Conservation (phyloP, 2,888 invertebrate genomes). For the Chalcosyrphus nemorum region DNA sequence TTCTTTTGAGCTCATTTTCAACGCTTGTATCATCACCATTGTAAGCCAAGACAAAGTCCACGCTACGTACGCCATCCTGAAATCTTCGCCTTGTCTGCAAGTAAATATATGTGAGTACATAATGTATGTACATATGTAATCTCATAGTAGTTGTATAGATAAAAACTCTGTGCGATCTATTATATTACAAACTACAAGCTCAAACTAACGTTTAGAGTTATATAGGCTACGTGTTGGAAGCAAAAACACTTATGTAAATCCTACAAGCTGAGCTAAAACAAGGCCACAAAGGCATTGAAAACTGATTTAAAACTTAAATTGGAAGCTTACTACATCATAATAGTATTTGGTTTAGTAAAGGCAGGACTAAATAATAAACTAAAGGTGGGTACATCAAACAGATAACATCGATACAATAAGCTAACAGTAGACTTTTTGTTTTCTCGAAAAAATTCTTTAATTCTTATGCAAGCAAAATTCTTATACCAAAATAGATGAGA, state of each 20-base stretch:
- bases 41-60: constrained; percentile 87
- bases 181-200: constrained; percentile 33
- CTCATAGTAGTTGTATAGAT: background rate
- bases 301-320: background rate
- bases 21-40: constrained; percentile 80
- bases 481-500: no score
- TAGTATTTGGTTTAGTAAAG: no score
- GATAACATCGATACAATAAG: no score
- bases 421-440: no score
- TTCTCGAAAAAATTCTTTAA: no score
- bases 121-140: background rate
- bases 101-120: background rate
- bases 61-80: constrained; percentile 83
- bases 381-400: no score
- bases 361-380: no score
- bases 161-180: constrained; percentile 14
- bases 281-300: background rate
- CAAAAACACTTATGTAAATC: constrained; percentile 16
- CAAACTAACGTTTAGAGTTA: constrained; percentile 38
- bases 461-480: no score
- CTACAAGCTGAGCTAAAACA: constrained; percentile 17
- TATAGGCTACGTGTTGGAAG: constrained; percentile 18
- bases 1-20: constrained; percentile 82
- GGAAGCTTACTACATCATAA: background rate
- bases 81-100: constrained; percentile 83